Conservation (phyloP, 1,140 invertebrate genomes). For the Drosophila mauritiana region DNA sequence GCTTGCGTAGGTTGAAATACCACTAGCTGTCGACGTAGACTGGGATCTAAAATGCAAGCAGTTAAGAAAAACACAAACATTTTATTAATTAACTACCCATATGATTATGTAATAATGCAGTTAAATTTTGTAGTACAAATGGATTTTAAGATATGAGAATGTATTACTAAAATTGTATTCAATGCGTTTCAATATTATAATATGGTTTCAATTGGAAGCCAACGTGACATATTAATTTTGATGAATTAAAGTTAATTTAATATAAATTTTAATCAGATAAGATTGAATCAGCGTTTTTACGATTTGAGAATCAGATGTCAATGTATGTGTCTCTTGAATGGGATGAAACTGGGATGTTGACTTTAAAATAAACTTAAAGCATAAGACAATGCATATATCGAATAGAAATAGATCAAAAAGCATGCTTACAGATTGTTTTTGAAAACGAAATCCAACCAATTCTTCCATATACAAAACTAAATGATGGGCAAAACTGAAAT, state of each 20-base stretch:
- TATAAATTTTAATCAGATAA: too few relatives aligned
- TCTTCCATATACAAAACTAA: conserved; percentile 69
- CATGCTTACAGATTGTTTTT: conserved; percentile 84
- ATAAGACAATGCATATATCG: conserved; percentile 18
- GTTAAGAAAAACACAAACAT: background rate
- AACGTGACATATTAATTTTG: background rate
- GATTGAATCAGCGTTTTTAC: background rate
- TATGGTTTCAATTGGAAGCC: too few relatives aligned
- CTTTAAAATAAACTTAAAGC: conserved; percentile 30
- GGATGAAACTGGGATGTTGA: conserved; percentile 15
- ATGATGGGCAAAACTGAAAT: conserved; percentile 79
- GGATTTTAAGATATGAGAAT: too few relatives aligned
- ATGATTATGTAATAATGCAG: too few relatives aligned
- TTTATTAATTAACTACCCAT: background rate
- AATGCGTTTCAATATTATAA: too few relatives aligned
- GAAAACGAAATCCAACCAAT: conserved; percentile 82
- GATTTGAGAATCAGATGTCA: background rate
- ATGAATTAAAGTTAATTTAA: background rate
- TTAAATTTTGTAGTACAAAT: too few relatives aligned
- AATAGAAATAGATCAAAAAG: conserved; percentile 63
- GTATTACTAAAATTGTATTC: too few relatives aligned
- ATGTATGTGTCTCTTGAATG: conserved; percentile 8
- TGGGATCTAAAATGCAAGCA: conserved; percentile 72
- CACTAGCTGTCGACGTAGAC: conserved; percentile 84
- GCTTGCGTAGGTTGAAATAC: conserved; percentile 84